Evolutionary conservation across 2,888 invertebrate genomes (phyloP), one percentile per base, ranked within the genome.

Genomic region (Asteroscopus sphinx): DNA sequence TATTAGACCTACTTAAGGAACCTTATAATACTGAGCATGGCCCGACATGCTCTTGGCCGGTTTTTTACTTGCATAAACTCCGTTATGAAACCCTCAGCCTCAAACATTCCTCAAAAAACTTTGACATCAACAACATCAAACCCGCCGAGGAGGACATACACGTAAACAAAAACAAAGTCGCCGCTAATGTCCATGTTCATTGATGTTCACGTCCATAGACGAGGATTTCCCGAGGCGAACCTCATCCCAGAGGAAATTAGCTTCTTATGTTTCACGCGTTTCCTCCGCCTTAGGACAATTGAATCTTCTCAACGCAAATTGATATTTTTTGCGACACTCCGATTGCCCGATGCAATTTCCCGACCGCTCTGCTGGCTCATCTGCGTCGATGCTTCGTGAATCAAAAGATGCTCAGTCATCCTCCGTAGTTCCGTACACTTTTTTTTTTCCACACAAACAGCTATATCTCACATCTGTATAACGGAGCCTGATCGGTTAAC

Each of bases 221-320:
- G 65, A 81, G 85, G 82, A 85, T 86, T 87, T 86, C 83, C 85
- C 87, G 77, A 78, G 77, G 73, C 81, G 77, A 74, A 74, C 76
- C 76, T 74, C 80, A 83, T 90, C 89, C 91, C 89, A 77, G 69
- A 91, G 90, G 90, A 90, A 91, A 92, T 91, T 88, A 90, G 82
- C 81, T 87, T 87, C 87, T 89, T 88, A 84, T 86, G 85, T 89
- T 86, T 85, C 84, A 88, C 84, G 83, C 84, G 82, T 85, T 80
- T 75, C 76, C 79, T 68, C 63, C 68, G 75, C 74, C 79, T 67
- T 76, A 78, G 82, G 84, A 89, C 88, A 86, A 88, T 89, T 87
- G 85, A 86, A 87, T 89, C 83, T 84, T 80, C 69, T 72, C 76
- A 76, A 82, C 74, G 85, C 80, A 85, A 89, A 89, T 87, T 88